A percentile compares a stretch with the other conserved stretches of the same genome.
phyloP scores from a whole-genome alignment of 30 jellyfish, hydroid and myxozoan genomes.

The Cassiopea xamachana region DNA sequence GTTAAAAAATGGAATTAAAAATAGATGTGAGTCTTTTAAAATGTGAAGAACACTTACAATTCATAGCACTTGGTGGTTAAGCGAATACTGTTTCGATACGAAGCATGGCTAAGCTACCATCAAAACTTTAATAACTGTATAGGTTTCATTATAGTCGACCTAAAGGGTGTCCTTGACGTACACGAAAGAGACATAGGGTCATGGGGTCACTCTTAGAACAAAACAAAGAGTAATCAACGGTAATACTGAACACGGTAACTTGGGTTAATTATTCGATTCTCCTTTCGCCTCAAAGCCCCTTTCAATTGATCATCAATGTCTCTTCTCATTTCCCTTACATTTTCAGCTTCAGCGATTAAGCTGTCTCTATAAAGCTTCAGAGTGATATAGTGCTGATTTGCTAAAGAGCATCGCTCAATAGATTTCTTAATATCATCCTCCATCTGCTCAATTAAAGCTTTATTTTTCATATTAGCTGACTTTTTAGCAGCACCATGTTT shows the following conservation, averaged over 20 bases:
- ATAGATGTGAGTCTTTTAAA: too few relatives aligned
- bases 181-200: too few relatives aligned
- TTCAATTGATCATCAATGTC: slow-evolving; percentile 58
- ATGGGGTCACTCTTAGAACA: too few relatives aligned
- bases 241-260: slow-evolving; percentile 29
- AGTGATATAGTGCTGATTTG: slow-evolving; percentile 60
- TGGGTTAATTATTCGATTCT: slow-evolving; percentile 6
- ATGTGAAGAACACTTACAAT: too few relatives aligned
- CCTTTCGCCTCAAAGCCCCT: slow-evolving; percentile 23
- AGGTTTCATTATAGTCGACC: too few relatives aligned
- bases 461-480: slow-evolving; percentile 1
- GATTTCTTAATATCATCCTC: slow-evolving; percentile 45
- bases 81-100: too few relatives aligned
- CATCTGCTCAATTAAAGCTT: slow-evolving; percentile 63
- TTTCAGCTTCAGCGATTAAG: slow-evolving; percentile 54
- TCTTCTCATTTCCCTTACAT: slow-evolving; percentile 23
- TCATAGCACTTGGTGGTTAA: too few relatives aligned
- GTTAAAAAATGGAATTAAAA: too few relatives aligned
- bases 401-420: slow-evolving; percentile 42
- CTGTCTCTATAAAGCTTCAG: slow-evolving; percentile 56
- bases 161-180: too few relatives aligned
- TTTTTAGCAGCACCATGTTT: slow-evolving; percentile 18
- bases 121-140: too few relatives aligned
- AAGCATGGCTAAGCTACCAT: too few relatives aligned
- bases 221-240: not conserved